Conservation (phyloP, 92 coral and sea anemone species). For the Zoanthus gigantus region DNA sequence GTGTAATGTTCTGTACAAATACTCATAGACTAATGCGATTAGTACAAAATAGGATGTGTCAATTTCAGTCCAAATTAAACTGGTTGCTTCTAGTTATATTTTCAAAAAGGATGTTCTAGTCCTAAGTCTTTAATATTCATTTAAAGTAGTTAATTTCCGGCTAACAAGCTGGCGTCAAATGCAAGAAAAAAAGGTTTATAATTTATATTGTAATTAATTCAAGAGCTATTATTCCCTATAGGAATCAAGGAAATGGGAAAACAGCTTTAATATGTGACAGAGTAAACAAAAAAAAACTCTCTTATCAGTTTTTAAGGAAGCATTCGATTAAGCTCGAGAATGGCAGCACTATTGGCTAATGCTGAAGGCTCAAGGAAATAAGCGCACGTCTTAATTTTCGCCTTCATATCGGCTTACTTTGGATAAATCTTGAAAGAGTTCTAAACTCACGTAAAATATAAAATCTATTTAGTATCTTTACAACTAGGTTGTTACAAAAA, state of each 20-base stretch:
- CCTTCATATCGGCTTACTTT: not conserved
- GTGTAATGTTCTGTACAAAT: conserved; percentile 22
- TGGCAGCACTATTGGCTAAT: not conserved
- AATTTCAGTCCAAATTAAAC: conserved; percentile 39
- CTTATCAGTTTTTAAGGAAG: conserved; percentile 11
- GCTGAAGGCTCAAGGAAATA: not conserved
- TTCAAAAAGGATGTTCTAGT: conserved; percentile 17
- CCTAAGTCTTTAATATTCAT: not conserved
- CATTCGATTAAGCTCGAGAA: not conserved
- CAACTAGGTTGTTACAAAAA: conserved; percentile 16
- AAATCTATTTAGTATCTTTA: not conserved
- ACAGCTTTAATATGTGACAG: not conserved
- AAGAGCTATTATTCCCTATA: conserved; percentile 19
- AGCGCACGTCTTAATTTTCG: not conserved
- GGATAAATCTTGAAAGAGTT: not conserved
- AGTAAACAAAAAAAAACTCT: not conserved
- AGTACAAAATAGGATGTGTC: conserved; percentile 41
- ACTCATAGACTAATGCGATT: conserved; percentile 23
- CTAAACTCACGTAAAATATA: not conserved
- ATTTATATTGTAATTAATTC: conserved; percentile 19
- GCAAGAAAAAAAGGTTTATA: not conserved
- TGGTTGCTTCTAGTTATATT: conserved; percentile 38
- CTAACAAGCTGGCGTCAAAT: not conserved
- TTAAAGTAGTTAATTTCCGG: conserved; percentile 20
- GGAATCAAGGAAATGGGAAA: conserved; percentile 22